These are phyloP conservation scores for Yponomeuta sedellus DNA, from an alignment of 2,888 invertebrate species.

Conservation along the genomic window DNA sequence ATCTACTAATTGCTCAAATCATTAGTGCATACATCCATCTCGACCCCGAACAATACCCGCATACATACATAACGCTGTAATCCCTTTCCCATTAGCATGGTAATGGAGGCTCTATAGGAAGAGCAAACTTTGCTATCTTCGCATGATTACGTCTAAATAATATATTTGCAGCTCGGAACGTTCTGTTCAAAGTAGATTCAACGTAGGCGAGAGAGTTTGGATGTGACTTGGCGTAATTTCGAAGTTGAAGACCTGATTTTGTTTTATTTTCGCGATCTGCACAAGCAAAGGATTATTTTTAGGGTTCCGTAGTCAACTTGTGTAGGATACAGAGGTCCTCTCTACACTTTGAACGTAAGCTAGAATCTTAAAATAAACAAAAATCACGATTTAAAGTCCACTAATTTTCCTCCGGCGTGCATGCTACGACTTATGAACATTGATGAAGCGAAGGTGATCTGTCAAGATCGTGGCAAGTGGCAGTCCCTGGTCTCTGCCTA, in stretches of 20 bases:
- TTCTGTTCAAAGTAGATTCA: neutral
- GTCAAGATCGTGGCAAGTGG: too few species aligned
- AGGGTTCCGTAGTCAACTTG: too few species aligned
- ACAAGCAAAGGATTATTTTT: neutral
- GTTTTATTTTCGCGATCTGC: neutral
- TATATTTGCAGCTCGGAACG: neutral
- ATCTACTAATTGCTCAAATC: neutral
- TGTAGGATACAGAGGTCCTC: too few species aligned
- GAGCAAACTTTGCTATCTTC: neutral
- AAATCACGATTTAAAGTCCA: too few species aligned
- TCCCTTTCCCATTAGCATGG: neutral
- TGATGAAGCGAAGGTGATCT: too few species aligned
- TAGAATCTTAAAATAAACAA: too few species aligned
- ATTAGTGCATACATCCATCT: neutral
- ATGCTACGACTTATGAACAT: too few species aligned
- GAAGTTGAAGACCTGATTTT: neutral
- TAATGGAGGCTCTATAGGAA: neutral
- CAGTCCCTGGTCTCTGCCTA: too few species aligned
- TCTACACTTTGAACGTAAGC: too few species aligned
- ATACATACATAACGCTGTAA: neutral
- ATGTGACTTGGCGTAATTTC: too few species aligned
- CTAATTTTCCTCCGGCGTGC: too few species aligned
- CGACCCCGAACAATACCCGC: neutral
- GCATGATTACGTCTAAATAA: neutral
- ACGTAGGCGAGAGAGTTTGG: too few species aligned